A percentile compares a stretch with the other conserved stretches of the same genome.
Conservation (phyloP, 2,888 invertebrate genomes). For the Sthenelais limicola region DNA sequence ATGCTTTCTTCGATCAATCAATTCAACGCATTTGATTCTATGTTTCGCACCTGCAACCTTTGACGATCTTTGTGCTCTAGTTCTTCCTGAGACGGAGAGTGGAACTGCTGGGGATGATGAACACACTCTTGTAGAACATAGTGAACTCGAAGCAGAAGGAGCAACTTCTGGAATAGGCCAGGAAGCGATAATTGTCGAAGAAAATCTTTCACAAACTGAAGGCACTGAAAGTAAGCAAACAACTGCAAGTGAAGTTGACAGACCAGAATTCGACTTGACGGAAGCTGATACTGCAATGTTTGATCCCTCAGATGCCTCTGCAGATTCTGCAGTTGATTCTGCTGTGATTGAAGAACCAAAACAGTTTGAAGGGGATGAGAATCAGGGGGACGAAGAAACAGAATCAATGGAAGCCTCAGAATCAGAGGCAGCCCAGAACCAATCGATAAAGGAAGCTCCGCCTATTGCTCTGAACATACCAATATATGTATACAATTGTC, state of each 20-base stretch:
- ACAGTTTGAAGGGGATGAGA: background rate
- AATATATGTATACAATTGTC: conserved; percentile 81
- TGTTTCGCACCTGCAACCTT: conserved; percentile 80
- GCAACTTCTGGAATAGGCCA: background rate
- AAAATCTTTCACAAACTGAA: no score
- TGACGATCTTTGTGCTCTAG: conserved; percentile 70
- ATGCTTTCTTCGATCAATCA: conserved; percentile 80
- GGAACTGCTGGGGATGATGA: background rate
- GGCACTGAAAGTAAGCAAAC: no score
- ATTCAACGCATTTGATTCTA: conserved; percentile 78
- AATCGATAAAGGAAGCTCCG: background rate
- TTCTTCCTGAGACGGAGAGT: background rate
- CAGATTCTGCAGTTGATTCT: background rate
- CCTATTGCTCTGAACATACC: conserved; percentile 72
- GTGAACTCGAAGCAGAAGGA: no score
- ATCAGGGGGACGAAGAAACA: conserved; percentile 8
- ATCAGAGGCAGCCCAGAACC: background rate
- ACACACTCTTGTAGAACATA: background rate
- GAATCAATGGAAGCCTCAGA: conserved; percentile 18
- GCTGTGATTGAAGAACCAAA: background rate
- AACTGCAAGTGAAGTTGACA: no score
- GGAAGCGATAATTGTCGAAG: no score
- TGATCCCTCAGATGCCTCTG: background rate
- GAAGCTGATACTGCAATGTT: background rate
- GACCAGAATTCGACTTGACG: background rate